Conservation (phyloP, 2,888 invertebrate genomes). For the Andrena trimmerana region DNA sequence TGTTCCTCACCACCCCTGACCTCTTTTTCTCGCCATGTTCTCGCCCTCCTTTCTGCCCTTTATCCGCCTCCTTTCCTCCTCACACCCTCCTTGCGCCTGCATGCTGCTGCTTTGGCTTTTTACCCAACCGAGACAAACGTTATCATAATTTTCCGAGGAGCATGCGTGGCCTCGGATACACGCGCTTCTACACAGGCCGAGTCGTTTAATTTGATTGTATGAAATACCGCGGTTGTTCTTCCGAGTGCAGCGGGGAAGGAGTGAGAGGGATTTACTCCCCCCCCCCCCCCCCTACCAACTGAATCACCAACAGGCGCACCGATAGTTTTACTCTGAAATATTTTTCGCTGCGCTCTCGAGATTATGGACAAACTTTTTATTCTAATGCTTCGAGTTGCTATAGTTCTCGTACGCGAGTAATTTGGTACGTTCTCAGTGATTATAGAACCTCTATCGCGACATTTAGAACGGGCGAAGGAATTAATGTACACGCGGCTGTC, state of each 20-base stretch:
- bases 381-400: too few species aligned
- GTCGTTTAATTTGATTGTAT: conserved; percentile 61
- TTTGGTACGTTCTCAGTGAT: too few species aligned
- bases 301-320: conserved; percentile 8
- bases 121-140: conserved; percentile 58
- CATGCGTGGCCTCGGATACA: conserved; percentile 24
- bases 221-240: conserved; percentile 32
- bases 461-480: too few species aligned
- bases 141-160: conserved; percentile 58
- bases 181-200: conserved; percentile 14
- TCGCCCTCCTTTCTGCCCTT: conserved; percentile 20
- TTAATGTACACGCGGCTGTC: background rate
- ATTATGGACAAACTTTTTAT: too few species aligned
- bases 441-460: too few species aligned
- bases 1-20: conserved; percentile 51
- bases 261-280: too few species aligned
- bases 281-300: background rate
- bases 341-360: too few species aligned
- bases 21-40: conserved; percentile 53
- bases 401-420: too few species aligned
- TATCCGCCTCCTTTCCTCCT: conserved; percentile 4
- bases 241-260: background rate
- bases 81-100: background rate
- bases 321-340: background rate
- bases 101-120: conserved; percentile 9